A percentile compares a stretch with the other conserved stretches of the same genome.
These are phyloP conservation scores for Sceloporus tristichus DNA, from an alignment of 2,113 vertebrate species.

Conservation along the genomic window DNA sequence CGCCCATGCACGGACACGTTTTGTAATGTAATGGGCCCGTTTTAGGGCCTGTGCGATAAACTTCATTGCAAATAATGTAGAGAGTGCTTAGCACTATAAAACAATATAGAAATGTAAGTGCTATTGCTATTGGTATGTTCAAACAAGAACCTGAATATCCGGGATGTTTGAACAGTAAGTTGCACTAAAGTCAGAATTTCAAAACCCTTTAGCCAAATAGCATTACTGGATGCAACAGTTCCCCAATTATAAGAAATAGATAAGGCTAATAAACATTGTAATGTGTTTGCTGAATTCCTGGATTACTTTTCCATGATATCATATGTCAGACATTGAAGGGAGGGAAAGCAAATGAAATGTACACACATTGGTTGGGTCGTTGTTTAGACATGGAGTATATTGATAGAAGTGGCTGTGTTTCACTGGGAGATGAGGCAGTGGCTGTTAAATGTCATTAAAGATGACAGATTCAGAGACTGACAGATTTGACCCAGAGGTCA, in stretches of 20 bases:
- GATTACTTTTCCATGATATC: background rate
- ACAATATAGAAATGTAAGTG: background rate
- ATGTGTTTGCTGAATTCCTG: background rate
- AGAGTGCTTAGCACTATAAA: background rate
- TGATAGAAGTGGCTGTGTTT: background rate
- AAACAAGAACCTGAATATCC: constrained; percentile 17
- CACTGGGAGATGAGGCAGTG: background rate
- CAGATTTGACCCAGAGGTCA: background rate
- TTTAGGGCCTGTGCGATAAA: too few relatives aligned
- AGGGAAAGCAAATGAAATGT: fast-evolving
- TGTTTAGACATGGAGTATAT: background rate
- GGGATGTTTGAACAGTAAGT: constrained; percentile 11
- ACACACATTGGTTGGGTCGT: background rate
- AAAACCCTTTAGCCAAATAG: background rate
- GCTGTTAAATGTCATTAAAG: background rate
- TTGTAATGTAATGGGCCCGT: too few relatives aligned
- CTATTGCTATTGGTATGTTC: background rate
- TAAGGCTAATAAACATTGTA: background rate
- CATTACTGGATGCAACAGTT: background rate
- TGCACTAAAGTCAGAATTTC: background rate
- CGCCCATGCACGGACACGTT: too few relatives aligned
- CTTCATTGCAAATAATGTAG: too few relatives aligned
- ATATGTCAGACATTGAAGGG: background rate
- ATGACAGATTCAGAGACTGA: background rate
- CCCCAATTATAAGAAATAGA: background rate